Base-by-base conservation (phyloP, 2,888 invertebrate species). In the Stenichneumon culpator region DNA sequence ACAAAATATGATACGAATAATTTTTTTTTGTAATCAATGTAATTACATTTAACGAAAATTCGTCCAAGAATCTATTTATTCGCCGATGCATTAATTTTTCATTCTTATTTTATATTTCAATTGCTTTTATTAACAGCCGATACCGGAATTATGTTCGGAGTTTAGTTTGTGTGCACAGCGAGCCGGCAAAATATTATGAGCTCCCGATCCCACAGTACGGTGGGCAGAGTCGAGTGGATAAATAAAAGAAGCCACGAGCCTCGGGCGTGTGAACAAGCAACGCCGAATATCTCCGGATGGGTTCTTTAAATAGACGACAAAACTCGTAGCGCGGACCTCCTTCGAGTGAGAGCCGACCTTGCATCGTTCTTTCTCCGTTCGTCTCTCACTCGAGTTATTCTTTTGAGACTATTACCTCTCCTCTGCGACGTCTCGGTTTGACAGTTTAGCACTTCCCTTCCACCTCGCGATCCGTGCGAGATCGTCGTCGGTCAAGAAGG, bases 271-370 rank as follows among this genome's bases (percentile, higher is more conserved):
- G 79, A 79, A 79, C 52, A 74, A 68, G 57, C 70, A 63, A 69
- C 68, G 47, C 54, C 75, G 54, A 63, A 72, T 86, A 79, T 84
- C 78, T 73, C 52, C 52, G 72, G 79, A 79, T 81, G 82, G 77
- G 69, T 79, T 85, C 65, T 79, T 80, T 79, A 86, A 86, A 86
- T 84, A 79, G 80, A 73, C 52, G 83, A 84, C 79, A 75, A 83
- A 77, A 65, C 36, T n/a, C 52, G 63, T 16, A 50, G 79, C 25
- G 75, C 69, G 75, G 79, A 86, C 83, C 87, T 86, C 83, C 86
- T 84, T 86, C 44, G 81, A 86, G 86, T 52, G 69, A 39, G 82
- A 83, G 70, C 79, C 75, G 74, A 82, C 81, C 86, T 86, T 83
- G 80, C 69, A 44, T 74, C 19, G 4, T 16, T 47, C 44, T 16